Evolutionary conservation across 30 jellyfish, hydroid and myxozoan species (phyloP).

Genomic region (Turritopsis rubra): DNA sequence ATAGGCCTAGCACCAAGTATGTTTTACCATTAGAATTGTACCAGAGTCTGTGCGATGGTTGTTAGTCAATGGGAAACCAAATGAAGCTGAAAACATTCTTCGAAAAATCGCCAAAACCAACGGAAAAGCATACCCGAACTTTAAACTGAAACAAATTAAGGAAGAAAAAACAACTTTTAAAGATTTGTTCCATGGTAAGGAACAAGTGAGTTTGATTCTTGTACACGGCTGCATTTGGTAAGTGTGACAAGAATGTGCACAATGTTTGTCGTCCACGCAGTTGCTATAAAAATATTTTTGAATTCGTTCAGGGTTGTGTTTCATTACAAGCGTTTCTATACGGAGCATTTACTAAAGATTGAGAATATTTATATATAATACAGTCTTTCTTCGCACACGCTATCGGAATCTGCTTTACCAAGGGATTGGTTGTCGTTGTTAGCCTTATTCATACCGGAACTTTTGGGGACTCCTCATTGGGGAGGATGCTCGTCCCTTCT

Average conservation of each 20-base stretch:
- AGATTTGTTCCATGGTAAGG: neutral
- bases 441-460: too few species aligned
- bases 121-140: neutral
- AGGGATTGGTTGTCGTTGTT: too few species aligned
- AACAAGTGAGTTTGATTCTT: neutral
- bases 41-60: constrained; percentile 7
- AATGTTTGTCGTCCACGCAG: neutral
- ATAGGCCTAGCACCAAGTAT: too few species aligned
- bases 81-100: constrained; percentile 3
- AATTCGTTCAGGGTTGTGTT: neutral
- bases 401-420: too few species aligned
- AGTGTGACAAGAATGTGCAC: too few species aligned
- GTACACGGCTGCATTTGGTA: neutral
- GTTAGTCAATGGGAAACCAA: neutral
- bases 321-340: neutral
- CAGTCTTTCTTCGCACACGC: too few species aligned
- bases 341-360: too few species aligned
- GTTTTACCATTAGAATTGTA: neutral
- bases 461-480: too few species aligned
- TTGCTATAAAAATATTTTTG: neutral
- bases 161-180: neutral
- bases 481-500: too few species aligned
- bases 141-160: neutral
- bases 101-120: neutral
- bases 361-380: too few species aligned